Base-by-base conservation (phyloP, 1,140 invertebrate species). In the Conus betulinus region DNA sequence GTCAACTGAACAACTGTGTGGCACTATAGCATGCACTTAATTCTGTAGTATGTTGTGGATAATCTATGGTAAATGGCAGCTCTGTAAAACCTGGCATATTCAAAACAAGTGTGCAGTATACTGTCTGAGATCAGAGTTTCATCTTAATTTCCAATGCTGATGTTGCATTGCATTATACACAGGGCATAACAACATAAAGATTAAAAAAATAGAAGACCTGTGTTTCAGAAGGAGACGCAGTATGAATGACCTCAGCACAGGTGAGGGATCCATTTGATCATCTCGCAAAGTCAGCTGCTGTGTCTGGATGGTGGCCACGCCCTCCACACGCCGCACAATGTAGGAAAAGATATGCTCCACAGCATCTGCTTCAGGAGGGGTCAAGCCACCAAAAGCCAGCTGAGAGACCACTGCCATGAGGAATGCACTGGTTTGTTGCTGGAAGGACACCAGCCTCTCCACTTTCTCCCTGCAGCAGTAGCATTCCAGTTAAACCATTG, bases 331-430 rank as follows among this genome's bases (percentile, higher is more conserved):
- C 10, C 82, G 85, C 39, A 90, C 91, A 71, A 94, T 92, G 85
- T 93, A 94, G 1, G 85, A 78, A 63, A 94, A 82, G 25, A 94
- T 87, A 76, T 91, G 93, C 10, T 91, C 74, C 25, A 94, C 85
- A 20, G 94, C 91, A 17, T 91, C 85, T 20, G 87, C 60, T 52
- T 91, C 91, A 51, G 94, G 94, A 13, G 93, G 89, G 11, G 79
- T 88, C 23, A 91, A 90, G 13, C 91, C 91, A 63, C 87, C 89
- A 90, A 94, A 94, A 85, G 93, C 94, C 15, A 94, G 90, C 81
- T 92, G 90, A 10, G 93, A 91, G 15, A 94, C 93, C 17, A 94
- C 90, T 11, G 92, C 91, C 91, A 94, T 94, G 83, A 94, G 93
- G 89, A 94, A 94, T n/a, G 63, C 84, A 53, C 84, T 85, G 25